These are phyloP conservation scores for Plutomurus gul DNA, from an alignment of 1,140 invertebrate species.

Conservation along the genomic window DNA sequence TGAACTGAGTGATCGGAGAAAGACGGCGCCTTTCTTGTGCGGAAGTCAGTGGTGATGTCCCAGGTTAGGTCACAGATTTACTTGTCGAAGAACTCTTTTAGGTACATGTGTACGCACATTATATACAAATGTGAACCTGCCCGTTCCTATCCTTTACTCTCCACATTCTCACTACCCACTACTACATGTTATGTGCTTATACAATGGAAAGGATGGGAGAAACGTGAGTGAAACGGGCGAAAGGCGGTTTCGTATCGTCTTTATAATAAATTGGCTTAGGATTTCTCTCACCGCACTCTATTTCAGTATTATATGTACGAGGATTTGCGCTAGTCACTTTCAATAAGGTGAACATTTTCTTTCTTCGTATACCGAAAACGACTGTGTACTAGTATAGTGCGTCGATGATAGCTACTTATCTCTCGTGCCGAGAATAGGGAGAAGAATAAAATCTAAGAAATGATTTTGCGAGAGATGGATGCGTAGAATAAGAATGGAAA, in stretches of 20 bases:
- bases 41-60: background rate
- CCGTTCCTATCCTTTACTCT: no score
- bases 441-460: background rate
- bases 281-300: no score
- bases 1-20: background rate
- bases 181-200: no score
- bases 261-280: no score
- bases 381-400: background rate
- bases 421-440: background rate
- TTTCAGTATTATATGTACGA: no score
- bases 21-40: background rate
- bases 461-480: constrained; percentile 7
- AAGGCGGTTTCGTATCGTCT: no score
- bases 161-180: no score
- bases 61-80: constrained; percentile 5
- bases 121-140: no score
- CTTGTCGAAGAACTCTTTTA: no score
- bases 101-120: no score
- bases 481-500: constrained; percentile 11
- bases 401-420: background rate
- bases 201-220: no score
- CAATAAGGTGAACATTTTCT: background rate
- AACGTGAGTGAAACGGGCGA: no score
- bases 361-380: background rate
- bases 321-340: constrained; percentile 12